Base-by-base conservation (phyloP, 2,113 vertebrate species). In the Lophius piscatorius region DNA sequence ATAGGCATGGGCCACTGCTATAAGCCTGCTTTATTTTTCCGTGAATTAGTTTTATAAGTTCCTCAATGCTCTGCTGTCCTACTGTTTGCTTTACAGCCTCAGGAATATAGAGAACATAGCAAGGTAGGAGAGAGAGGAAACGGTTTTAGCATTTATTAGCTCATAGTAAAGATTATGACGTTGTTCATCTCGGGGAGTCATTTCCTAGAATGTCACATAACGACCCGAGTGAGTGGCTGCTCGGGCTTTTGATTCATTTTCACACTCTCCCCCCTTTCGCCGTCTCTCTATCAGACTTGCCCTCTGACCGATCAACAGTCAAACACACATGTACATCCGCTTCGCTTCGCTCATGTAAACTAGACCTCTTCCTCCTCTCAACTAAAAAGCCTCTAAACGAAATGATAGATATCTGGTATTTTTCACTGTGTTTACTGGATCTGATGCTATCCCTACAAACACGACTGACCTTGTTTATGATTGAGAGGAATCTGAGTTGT, bases 1-100 rank as follows among this genome's bases (percentile, higher is more conserved):
- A 83, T 81, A 78, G 76, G 81, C 77, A 69, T 18, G 40, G 55
- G 70, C 45, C 70, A 76, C 45, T 24, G 78, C 81, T 63, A 55
- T 40, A 13, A 80, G 82, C 48, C 56, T 59, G 70, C 68, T 85
- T 80, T 76, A 72, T 76, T 83, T 84, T 83, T 79, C 69, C 55
- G 17, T 76, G 81, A 89, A 87, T 87, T 76, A 63, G 63, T 89
- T 85, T 88, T 86, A 87, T 87, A 86, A 87, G 78, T 71, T 85
- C 79, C 74, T 84, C 82, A 87, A 85, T 82, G 65, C 70, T 74
- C 63, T 41, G 59, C 54, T 20, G 65, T 74, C 70, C 67, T 45
- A 63, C 72, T 78, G 80, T 70, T 82, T 39, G 47, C 56, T 86
- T 80, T 78, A 85, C 79, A 63, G 74, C 70, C 66, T 60, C 55